phyloP scores from a whole-genome alignment of 2,113 vertebrate species.

The Erythrolamprus reginae region DNA sequence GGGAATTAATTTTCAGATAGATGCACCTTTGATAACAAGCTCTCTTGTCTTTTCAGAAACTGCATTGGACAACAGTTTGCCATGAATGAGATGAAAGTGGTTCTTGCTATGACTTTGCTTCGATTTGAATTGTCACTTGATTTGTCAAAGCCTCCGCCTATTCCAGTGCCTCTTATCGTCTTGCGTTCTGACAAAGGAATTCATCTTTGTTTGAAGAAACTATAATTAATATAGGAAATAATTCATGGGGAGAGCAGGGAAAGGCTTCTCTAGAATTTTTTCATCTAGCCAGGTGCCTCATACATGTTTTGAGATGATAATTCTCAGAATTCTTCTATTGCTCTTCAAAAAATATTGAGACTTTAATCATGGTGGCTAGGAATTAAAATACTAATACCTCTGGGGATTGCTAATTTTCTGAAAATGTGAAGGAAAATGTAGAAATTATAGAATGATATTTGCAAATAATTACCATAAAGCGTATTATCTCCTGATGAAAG shows the following conservation, averaged over 20 bases:
- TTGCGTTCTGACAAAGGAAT: constrained; percentile 80
- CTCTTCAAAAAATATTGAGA: background rate
- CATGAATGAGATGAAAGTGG: constrained; percentile 85
- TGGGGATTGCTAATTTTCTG: background rate
- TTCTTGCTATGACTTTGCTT: constrained; percentile 69
- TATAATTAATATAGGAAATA: background rate
- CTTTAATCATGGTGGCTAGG: background rate
- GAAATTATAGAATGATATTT: background rate
- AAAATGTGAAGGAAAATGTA: background rate
- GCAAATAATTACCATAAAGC: background rate
- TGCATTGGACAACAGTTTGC: constrained; percentile 89
- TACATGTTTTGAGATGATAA: background rate
- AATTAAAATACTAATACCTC: background rate
- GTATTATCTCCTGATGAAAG: background rate
- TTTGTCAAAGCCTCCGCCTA: constrained; percentile 52
- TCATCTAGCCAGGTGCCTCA: background rate
- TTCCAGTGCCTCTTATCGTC: constrained; percentile 60
- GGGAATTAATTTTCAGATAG: background rate
- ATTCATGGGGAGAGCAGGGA: background rate
- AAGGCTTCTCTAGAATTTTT: background rate
- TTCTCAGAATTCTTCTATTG: background rate
- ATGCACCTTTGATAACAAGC: background rate
- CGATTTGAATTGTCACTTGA: constrained; percentile 73
- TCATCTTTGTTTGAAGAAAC: constrained; percentile 72
- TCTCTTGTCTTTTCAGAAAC: constrained; percentile 67